Conservation (phyloP, 2,113 vertebrate genomes). For the Phoenicopterus ruber region DNA sequence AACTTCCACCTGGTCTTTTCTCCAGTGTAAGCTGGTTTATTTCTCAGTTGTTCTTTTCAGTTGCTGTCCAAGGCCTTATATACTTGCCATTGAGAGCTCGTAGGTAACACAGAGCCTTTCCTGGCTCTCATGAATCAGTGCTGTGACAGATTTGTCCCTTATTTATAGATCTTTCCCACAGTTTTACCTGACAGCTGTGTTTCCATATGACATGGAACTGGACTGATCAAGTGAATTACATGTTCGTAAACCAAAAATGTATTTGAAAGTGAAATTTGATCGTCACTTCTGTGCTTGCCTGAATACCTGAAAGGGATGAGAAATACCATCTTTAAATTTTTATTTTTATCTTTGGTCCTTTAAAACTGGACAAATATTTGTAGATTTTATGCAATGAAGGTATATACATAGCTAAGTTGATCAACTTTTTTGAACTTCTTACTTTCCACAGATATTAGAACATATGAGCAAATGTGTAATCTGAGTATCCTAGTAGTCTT, state of each 20-base stretch:
- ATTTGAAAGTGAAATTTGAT: background rate
- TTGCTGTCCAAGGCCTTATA: background rate
- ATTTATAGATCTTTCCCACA: background rate
- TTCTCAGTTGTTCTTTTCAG: background rate
- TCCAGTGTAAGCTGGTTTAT: background rate
- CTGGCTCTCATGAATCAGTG: background rate
- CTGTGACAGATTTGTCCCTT: background rate
- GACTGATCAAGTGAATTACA: background rate
- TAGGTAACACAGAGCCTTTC: background rate
- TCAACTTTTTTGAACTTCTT: background rate
- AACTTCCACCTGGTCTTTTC: background rate
- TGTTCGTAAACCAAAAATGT: background rate
- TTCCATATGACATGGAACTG: background rate
- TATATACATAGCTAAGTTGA: background rate
- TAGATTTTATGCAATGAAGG: background rate
- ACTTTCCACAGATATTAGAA: background rate
- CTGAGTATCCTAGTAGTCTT: background rate
- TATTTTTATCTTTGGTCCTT: background rate
- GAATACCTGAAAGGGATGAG: background rate
- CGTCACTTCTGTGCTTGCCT: background rate
- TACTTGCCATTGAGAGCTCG: background rate
- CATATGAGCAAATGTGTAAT: background rate
- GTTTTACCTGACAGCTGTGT: background rate
- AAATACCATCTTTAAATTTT: background rate
- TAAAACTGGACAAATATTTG: background rate